phyloP scores from a whole-genome alignment of 2,888 invertebrate genomes.

The Rotaria socialis region DNA sequence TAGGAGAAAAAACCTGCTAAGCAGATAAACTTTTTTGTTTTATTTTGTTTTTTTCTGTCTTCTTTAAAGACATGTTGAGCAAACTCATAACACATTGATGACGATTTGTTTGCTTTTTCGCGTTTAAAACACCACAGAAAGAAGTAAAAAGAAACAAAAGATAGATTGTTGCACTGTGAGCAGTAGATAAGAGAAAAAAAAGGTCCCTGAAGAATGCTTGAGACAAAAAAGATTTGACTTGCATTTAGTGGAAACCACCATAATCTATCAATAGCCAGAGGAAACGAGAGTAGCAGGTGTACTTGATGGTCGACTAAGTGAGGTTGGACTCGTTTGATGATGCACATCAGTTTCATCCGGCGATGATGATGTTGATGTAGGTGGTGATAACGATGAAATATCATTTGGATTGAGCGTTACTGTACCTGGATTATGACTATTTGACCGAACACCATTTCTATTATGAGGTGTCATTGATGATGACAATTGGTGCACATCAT shows the following conservation, averaged over 20 bases:
- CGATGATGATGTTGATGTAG: not conserved
- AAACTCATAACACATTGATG: not conserved
- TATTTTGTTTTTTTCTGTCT: not conserved
- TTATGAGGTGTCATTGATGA: not conserved
- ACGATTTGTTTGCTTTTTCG: not conserved
- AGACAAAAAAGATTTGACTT: not conserved
- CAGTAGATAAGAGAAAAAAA: not conserved
- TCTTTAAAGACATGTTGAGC: constrained; percentile 9
- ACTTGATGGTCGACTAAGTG: constrained; percentile 19
- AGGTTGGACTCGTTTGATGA: not conserved
- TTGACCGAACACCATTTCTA: constrained; percentile 1
- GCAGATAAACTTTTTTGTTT: not conserved
- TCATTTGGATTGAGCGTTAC: constrained; percentile 14
- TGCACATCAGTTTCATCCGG: not conserved
- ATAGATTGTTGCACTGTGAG: constrained; percentile 13
- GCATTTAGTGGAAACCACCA: not conserved
- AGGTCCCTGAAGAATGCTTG: not conserved
- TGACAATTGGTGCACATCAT: not conserved
- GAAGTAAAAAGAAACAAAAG: not conserved
- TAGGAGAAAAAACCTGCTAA: not conserved
- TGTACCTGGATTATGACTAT: constrained; percentile 33
- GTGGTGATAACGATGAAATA: not conserved
- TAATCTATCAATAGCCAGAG: not conserved
- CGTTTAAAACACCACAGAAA: constrained; percentile 14
- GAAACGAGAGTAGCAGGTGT: constrained; percentile 9